phyloP scores from a whole-genome alignment of 2,888 invertebrate species.

The Leistus spinibarbis region DNA sequence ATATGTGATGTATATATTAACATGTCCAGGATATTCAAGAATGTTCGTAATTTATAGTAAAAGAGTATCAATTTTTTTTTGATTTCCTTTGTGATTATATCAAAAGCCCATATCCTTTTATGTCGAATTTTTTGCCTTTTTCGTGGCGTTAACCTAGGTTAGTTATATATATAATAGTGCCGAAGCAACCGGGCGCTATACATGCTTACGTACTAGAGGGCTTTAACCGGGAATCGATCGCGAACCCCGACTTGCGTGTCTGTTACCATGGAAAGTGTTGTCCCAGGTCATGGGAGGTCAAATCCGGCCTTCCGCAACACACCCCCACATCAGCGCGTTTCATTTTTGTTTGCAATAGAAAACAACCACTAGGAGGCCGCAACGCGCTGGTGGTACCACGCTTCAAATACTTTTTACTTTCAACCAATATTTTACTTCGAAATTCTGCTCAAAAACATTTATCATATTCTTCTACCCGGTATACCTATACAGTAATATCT shows the following conservation, averaged over 20 bases:
- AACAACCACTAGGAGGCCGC: constrained; percentile 15
- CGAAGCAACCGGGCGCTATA: background rate
- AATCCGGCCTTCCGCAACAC: constrained; percentile 57
- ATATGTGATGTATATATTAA: too few species aligned
- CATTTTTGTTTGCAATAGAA: constrained; percentile 48
- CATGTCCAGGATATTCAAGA: too few species aligned
- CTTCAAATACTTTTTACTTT: background rate
- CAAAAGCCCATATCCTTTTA: too few species aligned
- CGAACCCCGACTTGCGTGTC: constrained; percentile 57
- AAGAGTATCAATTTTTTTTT: too few species aligned
- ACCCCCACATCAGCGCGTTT: constrained; percentile 25
- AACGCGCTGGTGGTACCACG: background rate
- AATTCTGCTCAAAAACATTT: background rate
- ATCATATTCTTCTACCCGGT: background rate
- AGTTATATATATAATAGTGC: background rate
- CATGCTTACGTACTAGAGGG: constrained; percentile 36
- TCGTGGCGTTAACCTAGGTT: background rate
- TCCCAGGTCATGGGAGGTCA: constrained; percentile 60
- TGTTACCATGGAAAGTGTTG: constrained; percentile 62
- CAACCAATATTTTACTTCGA: background rate
- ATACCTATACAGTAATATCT: background rate
- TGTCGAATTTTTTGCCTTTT: background rate
- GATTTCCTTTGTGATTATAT: too few species aligned
- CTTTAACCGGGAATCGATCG: constrained; percentile 53
- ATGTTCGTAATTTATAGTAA: too few species aligned